phyloP scores from a whole-genome alignment of 2,113 vertebrate species.

The Scortum barcoo region DNA sequence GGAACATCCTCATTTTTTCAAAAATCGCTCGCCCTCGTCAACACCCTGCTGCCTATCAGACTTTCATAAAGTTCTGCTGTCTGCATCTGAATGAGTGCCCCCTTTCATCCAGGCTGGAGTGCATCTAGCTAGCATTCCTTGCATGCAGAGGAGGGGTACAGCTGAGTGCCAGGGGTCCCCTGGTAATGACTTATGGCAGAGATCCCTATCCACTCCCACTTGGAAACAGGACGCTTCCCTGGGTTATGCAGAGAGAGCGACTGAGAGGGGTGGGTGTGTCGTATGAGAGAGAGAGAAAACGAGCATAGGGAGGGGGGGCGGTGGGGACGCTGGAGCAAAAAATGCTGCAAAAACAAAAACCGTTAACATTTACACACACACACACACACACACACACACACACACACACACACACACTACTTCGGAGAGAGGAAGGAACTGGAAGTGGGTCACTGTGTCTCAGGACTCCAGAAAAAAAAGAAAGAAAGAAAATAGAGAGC shows the following conservation, averaged over 20 bases:
- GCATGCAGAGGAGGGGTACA: constrained; percentile 76
- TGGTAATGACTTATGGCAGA: constrained; percentile 77
- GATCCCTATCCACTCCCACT: constrained; percentile 69
- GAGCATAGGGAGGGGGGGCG: neutral
- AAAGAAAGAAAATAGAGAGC: constrained; percentile 52
- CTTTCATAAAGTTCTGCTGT: constrained; percentile 61
- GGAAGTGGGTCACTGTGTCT: constrained; percentile 83
- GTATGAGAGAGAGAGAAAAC: constrained; percentile 4
- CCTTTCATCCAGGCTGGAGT: constrained; percentile 64
- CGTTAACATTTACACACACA: constrained; percentile 59
- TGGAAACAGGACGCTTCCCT: constrained; percentile 58
- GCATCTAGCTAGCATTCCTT: constrained; percentile 71
- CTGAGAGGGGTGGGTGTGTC: constrained; percentile 16
- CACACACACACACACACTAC: constrained; percentile 29
- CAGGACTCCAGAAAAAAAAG: constrained; percentile 57
- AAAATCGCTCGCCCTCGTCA: constrained; percentile 59
- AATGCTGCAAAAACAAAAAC: constrained; percentile 70
- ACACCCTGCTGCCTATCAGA: constrained; percentile 56
- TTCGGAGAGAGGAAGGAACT: constrained; percentile 74
- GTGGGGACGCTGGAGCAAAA: neutral
- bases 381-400: too few relatives aligned
- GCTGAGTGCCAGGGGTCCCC: constrained; percentile 73
- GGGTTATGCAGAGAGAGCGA: constrained; percentile 29
- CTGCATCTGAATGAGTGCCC: constrained; percentile 64
- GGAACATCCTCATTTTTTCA: constrained; percentile 57